Evolutionary conservation across 2,113 vertebrate species (phyloP), one percentile per base, ranked within the genome.

Genomic region (Pterophyllum scalare): DNA sequence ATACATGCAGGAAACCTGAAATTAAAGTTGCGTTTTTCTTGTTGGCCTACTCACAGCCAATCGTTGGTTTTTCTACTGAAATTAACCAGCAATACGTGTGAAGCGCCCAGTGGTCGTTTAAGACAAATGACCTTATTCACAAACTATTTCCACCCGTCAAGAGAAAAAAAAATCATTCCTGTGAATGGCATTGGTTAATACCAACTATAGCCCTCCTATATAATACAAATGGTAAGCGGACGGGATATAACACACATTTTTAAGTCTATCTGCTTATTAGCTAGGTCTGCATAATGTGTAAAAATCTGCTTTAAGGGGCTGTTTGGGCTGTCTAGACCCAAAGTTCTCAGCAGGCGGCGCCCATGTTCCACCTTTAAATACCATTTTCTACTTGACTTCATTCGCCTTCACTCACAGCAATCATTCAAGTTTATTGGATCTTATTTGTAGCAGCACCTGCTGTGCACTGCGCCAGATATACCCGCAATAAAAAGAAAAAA

Each of bases 331-430:
- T 90, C 35, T 59, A 76, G 3, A 31, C 17, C 3, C 5, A 17
- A n/a, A 17, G 7, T 2, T 59, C 43, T 75, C 90, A 87, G 52
- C 52, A 6, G 83, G 76, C 26, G 88, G 85, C 79, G 58, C 35
- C 24, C 6, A 12, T n/a, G 64, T 15, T 60, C 59, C 31, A 59
- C 19, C 7, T 13, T 22, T 70, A 52, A 70, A 52, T 70, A 43
- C 43, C 17, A 52, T 52, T 31, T 52, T 31, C 43, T 28, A 0
- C 65, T 26, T 57, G 8, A 1, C 26, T 33, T 28, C 17, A 14
- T 52, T 72, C 43, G 26, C 43, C 43, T 52, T 13, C 9, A 52
- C 43, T 72, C 67, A 57, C 56, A 52, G 26, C 28, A 52, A 52
- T 72, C 4, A 4, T 33, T 72, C 28, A 7, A 31, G 0, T n/a